Conservation (phyloP, 2,888 invertebrate genomes). For the Lymantria monacha region DNA sequence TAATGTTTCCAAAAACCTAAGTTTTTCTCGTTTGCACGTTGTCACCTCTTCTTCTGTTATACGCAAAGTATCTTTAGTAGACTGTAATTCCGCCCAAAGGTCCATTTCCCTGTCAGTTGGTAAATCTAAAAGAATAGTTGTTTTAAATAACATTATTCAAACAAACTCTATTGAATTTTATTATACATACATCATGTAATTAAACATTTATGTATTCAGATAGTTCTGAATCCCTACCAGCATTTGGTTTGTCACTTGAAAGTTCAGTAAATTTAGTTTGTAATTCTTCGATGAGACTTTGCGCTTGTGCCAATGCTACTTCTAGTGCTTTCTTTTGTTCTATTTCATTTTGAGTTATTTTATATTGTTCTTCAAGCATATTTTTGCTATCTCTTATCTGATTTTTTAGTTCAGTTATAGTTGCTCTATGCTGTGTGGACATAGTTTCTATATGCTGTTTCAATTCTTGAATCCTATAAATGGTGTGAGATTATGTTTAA, state of each 20-base stretch:
- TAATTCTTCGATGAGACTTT: slow-evolving; percentile 50
- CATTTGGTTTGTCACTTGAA: slow-evolving; percentile 59
- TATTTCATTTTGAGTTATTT: slow-evolving; percentile 41
- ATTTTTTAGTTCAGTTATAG: slow-evolving; percentile 50
- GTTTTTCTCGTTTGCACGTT: slow-evolving; percentile 66
- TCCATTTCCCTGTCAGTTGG: slow-evolving; percentile 73
- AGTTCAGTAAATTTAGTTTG: slow-evolving; percentile 56
- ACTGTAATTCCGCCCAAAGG: slow-evolving; percentile 68
- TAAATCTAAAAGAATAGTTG: slow-evolving; percentile 44
- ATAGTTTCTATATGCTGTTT: slow-evolving; percentile 60
- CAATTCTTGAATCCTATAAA: slow-evolving; percentile 50
- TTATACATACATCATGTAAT: too few species aligned
- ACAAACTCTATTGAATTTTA: background rate
- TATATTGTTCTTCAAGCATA: slow-evolving; percentile 49
- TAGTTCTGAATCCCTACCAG: slow-evolving; percentile 42
- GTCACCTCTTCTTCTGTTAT: slow-evolving; percentile 67
- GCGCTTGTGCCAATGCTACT: slow-evolving; percentile 44
- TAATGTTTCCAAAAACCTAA: slow-evolving; percentile 68
- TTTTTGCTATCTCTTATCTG: slow-evolving; percentile 54
- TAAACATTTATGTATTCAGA: background rate
- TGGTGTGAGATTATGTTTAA: background rate
- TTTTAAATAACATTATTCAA: background rate
- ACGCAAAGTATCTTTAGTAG: slow-evolving; percentile 69
- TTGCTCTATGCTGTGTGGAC: slow-evolving; percentile 49
- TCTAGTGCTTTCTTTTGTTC: slow-evolving; percentile 47